phyloP scores from a whole-genome alignment of 2,888 invertebrate species.

The Dicyrtoma fusca region DNA sequence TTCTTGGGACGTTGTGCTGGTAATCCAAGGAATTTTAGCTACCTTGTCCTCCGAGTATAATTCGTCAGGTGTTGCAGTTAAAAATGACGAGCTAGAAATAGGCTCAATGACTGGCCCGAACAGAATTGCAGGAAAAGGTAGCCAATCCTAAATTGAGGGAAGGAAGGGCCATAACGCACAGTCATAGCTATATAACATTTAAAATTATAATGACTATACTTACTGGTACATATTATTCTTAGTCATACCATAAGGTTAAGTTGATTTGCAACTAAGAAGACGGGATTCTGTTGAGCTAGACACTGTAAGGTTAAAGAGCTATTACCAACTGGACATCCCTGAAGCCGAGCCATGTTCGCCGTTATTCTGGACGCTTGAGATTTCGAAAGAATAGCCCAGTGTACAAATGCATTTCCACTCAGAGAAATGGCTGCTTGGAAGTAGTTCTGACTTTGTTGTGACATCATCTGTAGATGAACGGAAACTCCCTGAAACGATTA shows the following conservation, averaged over 20 bases:
- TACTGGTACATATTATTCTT: too few relatives aligned
- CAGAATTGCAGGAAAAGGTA: slow-evolving; percentile 48
- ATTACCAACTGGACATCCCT: slow-evolving; percentile 44
- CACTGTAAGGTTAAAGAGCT: slow-evolving; percentile 42
- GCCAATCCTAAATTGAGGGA: slow-evolving; percentile 51
- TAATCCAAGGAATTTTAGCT: slow-evolving; percentile 47
- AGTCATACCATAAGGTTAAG: slow-evolving; percentile 45
- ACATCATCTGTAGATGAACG: slow-evolving; percentile 48
- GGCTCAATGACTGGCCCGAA: slow-evolving; percentile 50
- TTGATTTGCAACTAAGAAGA: slow-evolving; percentile 47
- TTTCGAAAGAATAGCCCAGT: slow-evolving; percentile 45
- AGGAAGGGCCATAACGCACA: too few relatives aligned
- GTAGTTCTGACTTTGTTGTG: slow-evolving; percentile 40
- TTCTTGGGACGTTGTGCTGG: slow-evolving; percentile 47
- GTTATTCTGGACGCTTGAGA: slow-evolving; percentile 34
- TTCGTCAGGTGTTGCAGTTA: slow-evolving; percentile 39
- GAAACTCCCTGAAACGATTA: slow-evolving; percentile 23
- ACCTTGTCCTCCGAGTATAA: slow-evolving; percentile 42
- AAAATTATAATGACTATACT: too few relatives aligned
- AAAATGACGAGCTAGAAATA: slow-evolving; percentile 43
- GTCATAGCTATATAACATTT: too few relatives aligned
- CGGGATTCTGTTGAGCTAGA: slow-evolving; percentile 42
- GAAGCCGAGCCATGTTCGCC: slow-evolving; percentile 41
- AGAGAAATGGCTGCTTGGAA: slow-evolving; percentile 41
- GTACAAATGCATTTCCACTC: slow-evolving; percentile 49